Evolutionary conservation across 2,888 invertebrate species (phyloP).

Genomic region (Argyresthia goedartella): DNA sequence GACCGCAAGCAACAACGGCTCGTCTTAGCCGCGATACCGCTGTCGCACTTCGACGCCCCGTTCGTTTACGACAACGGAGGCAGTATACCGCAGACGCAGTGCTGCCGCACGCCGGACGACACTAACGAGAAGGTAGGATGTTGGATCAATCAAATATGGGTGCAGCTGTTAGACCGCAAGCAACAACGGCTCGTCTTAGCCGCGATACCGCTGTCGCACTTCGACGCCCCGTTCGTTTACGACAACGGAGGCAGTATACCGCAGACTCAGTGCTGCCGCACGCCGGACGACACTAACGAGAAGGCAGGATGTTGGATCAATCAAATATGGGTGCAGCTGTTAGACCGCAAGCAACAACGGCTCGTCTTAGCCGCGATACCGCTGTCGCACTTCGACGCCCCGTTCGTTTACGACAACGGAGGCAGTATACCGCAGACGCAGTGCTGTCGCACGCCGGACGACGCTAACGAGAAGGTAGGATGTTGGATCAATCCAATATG

Average conservation of each 20-base stretch:
- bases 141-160: too few species aligned
- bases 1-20: slow-evolving; percentile 89
- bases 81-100: slow-evolving; percentile 23
- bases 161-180: slow-evolving; percentile 88
- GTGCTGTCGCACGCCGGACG: neutral
- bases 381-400: slow-evolving; percentile 77
- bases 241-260: slow-evolving; percentile 33
- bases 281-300: neutral
- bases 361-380: slow-evolving; percentile 88
- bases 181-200: slow-evolving; percentile 89
- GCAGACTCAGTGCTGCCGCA: neutral
- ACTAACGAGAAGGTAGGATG: too few species aligned
- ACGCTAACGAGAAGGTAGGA: neutral
- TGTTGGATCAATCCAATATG: too few species aligned
- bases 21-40: slow-evolving; percentile 85
- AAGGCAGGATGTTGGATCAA: too few species aligned
- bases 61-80: slow-evolving; percentile 40
- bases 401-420: slow-evolving; percentile 43
- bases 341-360: slow-evolving; percentile 89
- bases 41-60: slow-evolving; percentile 77
- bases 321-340: too few species aligned
- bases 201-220: slow-evolving; percentile 84
- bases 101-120: neutral
- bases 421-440: slow-evolving; percentile 23
- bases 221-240: slow-evolving; percentile 63